Percentiles rank a stretch among this genome's conserved stretches.
Evolutionary conservation across 2,113 vertebrate genomes (phyloP).

Genomic region (Cyanoderma ruficeps): DNA sequence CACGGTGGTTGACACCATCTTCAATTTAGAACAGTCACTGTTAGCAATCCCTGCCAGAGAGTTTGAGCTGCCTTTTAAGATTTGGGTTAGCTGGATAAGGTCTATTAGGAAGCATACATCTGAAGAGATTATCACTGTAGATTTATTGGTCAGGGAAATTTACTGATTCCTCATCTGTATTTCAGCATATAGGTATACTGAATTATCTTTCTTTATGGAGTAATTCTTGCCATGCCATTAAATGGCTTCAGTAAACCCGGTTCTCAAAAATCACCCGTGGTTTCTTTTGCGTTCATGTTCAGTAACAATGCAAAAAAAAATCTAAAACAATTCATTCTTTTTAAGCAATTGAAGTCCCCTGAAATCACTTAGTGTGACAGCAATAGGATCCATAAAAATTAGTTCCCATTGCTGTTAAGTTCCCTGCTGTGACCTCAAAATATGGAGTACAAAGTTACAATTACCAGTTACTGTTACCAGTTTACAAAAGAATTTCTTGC

Average conservation of each 20-base stretch:
- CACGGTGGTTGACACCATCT: neutral
- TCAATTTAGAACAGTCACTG: neutral
- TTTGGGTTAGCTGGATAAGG: neutral
- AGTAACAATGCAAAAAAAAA: neutral
- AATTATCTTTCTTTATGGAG: neutral
- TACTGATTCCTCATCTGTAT: neutral
- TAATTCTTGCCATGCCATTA: neutral
- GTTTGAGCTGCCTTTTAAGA: neutral
- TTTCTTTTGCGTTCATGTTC: neutral
- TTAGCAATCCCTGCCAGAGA: neutral
- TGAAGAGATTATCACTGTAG: neutral
- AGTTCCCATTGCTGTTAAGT: neutral
- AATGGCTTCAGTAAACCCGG: neutral
- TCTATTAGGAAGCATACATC: neutral
- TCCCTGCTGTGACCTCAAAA: neutral
- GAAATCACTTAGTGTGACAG: neutral
- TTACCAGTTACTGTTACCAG: neutral
- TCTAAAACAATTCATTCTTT: neutral
- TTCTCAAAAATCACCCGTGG: neutral
- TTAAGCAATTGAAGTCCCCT: neutral
- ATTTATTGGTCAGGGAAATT: neutral
- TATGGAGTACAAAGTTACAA: neutral
- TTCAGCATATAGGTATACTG: neutral
- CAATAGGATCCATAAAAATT: neutral
- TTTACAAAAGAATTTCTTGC: neutral